Conservation (phyloP, 1,140 invertebrate genomes). For the Paraescarpia echinospica region DNA sequence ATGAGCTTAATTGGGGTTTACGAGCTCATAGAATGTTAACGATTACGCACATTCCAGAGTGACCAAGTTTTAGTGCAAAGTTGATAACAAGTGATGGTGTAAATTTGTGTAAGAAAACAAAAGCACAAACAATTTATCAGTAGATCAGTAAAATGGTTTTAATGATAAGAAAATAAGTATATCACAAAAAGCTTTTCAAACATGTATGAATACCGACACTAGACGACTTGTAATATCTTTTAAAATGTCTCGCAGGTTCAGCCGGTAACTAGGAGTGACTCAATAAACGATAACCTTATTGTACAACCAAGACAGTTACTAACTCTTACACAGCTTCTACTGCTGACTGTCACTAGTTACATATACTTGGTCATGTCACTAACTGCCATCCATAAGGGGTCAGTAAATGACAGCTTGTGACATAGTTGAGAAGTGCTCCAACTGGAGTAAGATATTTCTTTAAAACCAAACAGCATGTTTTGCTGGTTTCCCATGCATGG, state of each 20-base stretch:
- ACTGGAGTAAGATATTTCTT: neutral
- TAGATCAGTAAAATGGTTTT: neutral
- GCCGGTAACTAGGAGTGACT: neutral
- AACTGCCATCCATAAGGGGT: no score
- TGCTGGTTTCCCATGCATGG: no score
- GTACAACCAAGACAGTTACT: neutral
- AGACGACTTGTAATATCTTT: neutral
- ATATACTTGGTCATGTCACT: neutral
- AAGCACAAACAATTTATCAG: neutral
- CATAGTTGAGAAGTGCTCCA: neutral
- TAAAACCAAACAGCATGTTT: neutral
- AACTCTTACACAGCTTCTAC: neutral
- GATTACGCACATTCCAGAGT: no score
- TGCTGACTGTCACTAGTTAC: neutral
- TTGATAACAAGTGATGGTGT: no score
- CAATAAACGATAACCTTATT: neutral
- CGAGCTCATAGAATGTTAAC: no score
- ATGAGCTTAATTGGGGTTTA: no score
- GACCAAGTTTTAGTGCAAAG: no score
- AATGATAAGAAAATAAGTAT: neutral
- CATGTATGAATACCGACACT: conserved; percentile 5
- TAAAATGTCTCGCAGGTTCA: neutral
- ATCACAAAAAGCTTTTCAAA: neutral
- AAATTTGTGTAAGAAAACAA: no score
- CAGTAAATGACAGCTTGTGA: neutral